A percentile compares a stretch with the other conserved stretches of the same genome.
Evolutionary conservation across 1,140 invertebrate species (phyloP).

Genomic region (Akabosia matsudoensis): DNA sequence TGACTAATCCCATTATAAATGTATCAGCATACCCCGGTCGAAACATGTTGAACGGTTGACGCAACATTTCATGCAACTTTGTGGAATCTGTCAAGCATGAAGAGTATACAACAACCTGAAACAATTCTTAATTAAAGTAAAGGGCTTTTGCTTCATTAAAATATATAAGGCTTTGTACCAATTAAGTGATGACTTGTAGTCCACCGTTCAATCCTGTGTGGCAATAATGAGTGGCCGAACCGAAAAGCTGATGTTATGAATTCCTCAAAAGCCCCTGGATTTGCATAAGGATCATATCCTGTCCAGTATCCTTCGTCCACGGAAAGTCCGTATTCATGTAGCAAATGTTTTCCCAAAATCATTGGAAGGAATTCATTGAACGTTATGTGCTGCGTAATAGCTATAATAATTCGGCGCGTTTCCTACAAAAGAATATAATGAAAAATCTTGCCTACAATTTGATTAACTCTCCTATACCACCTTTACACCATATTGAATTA

Average conservation of each 20-base stretch:
- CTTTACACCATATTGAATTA: background rate
- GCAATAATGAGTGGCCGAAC: slow-evolving; percentile 83
- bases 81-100: background rate
- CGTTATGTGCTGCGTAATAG: slow-evolving; percentile 58
- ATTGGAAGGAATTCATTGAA: slow-evolving; percentile 60
- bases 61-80: slow-evolving; percentile 78
- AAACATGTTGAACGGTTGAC: slow-evolving; percentile 85
- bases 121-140: background rate
- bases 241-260: slow-evolving; percentile 85
- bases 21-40: slow-evolving; percentile 84
- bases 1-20: slow-evolving; percentile 88
- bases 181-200: slow-evolving; percentile 91
- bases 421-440: slow-evolving; percentile 34
- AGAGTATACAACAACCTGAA: background rate
- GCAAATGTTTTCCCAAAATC: slow-evolving; percentile 56
- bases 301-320: slow-evolving; percentile 68
- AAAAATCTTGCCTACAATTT: background rate
- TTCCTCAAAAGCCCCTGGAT: slow-evolving; percentile 79
- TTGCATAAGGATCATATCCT: slow-evolving; percentile 77
- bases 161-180: slow-evolving; percentile 64
- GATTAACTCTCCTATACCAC: too few species aligned
- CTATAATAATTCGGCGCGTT: slow-evolving; percentile 47
- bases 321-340: slow-evolving; percentile 51
- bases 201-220: slow-evolving; percentile 84
- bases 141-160: background rate